phyloP scores from a whole-genome alignment of 1,140 invertebrate genomes.

The Alviniconcha marisindica region DNA sequence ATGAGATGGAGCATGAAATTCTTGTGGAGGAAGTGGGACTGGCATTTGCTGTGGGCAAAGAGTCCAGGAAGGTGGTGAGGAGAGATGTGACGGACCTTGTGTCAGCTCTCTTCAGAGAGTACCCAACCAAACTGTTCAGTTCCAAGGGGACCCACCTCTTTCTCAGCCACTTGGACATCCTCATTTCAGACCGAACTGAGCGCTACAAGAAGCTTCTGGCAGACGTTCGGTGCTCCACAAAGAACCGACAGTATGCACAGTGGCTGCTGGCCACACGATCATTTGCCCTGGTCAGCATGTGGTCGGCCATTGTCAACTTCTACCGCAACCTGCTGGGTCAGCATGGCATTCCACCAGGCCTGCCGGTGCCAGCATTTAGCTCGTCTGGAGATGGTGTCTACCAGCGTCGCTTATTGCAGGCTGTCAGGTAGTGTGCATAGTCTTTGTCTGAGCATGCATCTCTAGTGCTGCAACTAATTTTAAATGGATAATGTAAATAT shows the following conservation, averaged over 20 bases:
- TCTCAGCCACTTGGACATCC: slow-evolving; percentile 72
- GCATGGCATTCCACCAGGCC: slow-evolving; percentile 37
- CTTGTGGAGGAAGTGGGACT: slow-evolving; percentile 70
- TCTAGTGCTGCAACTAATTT: too few relatives aligned
- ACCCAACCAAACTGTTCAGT: slow-evolving; percentile 69
- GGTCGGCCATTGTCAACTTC: slow-evolving; percentile 72
- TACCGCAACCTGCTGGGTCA: slow-evolving; percentile 65
- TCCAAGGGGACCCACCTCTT: slow-evolving; percentile 69
- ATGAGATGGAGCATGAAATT: slow-evolving; percentile 73
- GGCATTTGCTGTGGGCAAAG: slow-evolving; percentile 71
- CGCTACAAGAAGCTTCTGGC: slow-evolving; percentile 71
- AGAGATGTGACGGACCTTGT: slow-evolving; percentile 66
- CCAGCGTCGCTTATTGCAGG: slow-evolving; percentile 61
- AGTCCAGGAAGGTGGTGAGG: slow-evolving; percentile 63
- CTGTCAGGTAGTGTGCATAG: slow-evolving; percentile 58
- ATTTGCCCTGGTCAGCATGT: slow-evolving; percentile 73
- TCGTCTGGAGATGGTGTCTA: slow-evolving; percentile 48
- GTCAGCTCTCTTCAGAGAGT: slow-evolving; percentile 72
- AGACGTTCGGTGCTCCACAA: slow-evolving; percentile 73
- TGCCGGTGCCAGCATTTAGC: slow-evolving; percentile 43
- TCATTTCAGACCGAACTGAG: slow-evolving; percentile 69
- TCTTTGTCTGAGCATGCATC: too few relatives aligned
- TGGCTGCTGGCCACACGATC: slow-evolving; percentile 71
- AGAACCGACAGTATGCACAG: slow-evolving; percentile 73
- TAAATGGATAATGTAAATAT: too few relatives aligned